Conservation (phyloP, 2,113 vertebrate species). For the Lagopus muta region DNA sequence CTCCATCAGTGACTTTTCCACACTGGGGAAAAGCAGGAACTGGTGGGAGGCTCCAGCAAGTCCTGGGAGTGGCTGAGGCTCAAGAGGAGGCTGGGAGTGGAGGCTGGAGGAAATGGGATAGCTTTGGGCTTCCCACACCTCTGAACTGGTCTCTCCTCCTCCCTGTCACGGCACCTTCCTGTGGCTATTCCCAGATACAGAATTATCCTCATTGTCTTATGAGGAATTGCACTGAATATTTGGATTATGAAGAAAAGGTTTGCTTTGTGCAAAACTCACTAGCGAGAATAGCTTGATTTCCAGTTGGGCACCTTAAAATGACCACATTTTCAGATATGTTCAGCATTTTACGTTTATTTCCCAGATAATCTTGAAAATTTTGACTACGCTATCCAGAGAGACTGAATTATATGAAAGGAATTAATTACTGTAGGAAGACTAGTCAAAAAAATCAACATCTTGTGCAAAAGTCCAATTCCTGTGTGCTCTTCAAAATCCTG, state of each 20-base stretch:
- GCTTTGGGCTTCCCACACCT: background rate
- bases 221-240: background rate
- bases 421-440: background rate
- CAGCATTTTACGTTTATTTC: background rate
- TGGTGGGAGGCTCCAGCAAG: background rate
- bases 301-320: background rate
- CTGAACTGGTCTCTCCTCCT: background rate
- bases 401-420: background rate
- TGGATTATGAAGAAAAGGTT: background rate
- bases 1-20: constrained; percentile 12
- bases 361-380: background rate
- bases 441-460: background rate
- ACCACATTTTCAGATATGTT: background rate
- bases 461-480: background rate
- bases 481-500: background rate
- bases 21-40: background rate
- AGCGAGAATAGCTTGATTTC: background rate
- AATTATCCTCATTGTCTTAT: background rate
- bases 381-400: background rate
- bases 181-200: background rate
- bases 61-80: background rate
- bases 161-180: background rate
- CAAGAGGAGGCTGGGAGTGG: background rate
- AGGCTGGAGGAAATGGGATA: background rate
- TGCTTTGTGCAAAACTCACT: background rate